Evolutionary conservation across 2,113 vertebrate species (phyloP).

Genomic region (Oceanites oceanicus): DNA sequence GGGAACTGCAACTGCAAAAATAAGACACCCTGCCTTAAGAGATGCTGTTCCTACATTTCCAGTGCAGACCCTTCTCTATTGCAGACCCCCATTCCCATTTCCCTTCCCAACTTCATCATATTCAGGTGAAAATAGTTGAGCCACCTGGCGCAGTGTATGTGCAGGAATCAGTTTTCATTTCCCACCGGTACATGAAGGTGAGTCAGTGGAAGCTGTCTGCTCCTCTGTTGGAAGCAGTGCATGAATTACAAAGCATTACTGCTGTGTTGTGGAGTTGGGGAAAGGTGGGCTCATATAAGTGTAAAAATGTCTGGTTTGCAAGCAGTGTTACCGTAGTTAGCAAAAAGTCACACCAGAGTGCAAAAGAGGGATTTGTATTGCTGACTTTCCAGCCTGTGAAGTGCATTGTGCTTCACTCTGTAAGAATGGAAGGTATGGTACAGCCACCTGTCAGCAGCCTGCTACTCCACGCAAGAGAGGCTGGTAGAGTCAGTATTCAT

Average conservation of each 20-base stretch:
- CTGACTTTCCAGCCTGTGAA: neutral
- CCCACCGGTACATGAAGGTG: neutral
- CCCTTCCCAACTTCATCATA: neutral
- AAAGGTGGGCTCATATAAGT: neutral
- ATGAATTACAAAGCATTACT: neutral
- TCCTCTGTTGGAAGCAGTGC: neutral
- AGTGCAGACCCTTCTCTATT: neutral
- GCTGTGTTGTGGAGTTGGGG: neutral
- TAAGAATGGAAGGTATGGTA: neutral
- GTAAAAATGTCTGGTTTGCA: neutral
- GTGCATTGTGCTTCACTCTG: neutral
- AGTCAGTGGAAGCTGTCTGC: neutral
- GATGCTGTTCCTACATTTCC: neutral
- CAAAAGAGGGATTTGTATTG: constrained; percentile 7
- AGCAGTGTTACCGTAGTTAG: neutral
- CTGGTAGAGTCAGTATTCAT: neutral
- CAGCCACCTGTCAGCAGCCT: constrained; percentile 41
- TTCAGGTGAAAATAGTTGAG: neutral
- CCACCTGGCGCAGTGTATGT: neutral
- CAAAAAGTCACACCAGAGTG: constrained; percentile 18
- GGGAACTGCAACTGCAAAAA: neutral
- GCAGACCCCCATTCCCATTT: neutral
- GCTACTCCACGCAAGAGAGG: neutral
- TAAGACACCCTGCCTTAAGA: neutral
- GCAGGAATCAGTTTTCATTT: constrained; percentile 40